Percentiles rank a stretch among this genome's conserved stretches.
phyloP scores from a whole-genome alignment of 2,113 vertebrate species.

The Cebidichthys violaceus region DNA sequence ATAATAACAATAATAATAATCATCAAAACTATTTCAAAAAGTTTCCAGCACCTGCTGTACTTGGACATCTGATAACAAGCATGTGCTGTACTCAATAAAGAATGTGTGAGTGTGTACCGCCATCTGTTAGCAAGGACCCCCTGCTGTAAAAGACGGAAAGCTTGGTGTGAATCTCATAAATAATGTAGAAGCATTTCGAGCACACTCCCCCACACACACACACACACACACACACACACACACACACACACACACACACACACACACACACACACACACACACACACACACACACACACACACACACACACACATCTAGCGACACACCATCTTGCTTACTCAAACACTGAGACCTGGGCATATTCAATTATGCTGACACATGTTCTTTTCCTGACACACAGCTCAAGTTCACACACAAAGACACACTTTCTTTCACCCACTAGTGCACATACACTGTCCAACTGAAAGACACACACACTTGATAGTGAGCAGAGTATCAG shows the following conservation, averaged over 20 bases:
- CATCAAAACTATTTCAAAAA: conserved; percentile 11
- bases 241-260: conserved; percentile 14
- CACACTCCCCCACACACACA: background rate
- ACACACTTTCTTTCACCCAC: background rate
- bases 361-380: conserved; percentile 66
- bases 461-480: conserved; percentile 31
- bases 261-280: conserved; percentile 12
- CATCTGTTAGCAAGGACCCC: conserved; percentile 76
- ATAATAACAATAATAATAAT: background rate
- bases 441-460: background rate
- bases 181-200: conserved; percentile 66
- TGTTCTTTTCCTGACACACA: conserved; percentile 47
- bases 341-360: conserved; percentile 53
- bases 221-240: conserved; percentile 11
- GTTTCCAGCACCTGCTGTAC: conserved; percentile 24
- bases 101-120: conserved; percentile 30
- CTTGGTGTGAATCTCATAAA: conserved; percentile 77
- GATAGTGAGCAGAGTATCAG: conserved; percentile 1
- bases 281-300: too few species aligned
- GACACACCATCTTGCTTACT: conserved; percentile 32
- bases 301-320: background rate
- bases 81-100: conserved; percentile 13
- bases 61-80: conserved; percentile 15
- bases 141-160: conserved; percentile 70
- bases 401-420: conserved; percentile 29